Base-by-base conservation (phyloP, 2,797 vertebrate genomes). In the Alosa sapidissima region DNA sequence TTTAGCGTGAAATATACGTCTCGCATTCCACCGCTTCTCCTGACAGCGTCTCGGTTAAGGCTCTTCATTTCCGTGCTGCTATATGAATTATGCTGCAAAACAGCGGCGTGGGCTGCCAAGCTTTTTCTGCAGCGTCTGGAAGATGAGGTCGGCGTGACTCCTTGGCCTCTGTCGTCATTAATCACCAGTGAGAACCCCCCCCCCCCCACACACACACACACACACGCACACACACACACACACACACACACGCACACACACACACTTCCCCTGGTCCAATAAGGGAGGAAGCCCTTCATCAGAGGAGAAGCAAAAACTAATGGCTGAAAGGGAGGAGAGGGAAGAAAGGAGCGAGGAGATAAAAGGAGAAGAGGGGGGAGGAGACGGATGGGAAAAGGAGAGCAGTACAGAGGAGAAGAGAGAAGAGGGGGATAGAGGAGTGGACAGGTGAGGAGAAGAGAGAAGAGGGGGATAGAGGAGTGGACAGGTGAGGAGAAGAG, bases 161-260 rank as follows among this genome's bases (percentile, higher is more conserved):
- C 90, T 85, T 85, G 82, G 84, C 87, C 87, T 81, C 82, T 21
- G 87, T 87, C 83, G 84, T 92, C 92, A 92, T 95, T 93, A 94
- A 94, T 95, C 94, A 93, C 86, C 86, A 52, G 90, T 91, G 87
- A 90, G 85, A 91, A 91, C 87, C 91, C 90, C 85, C 91, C 52
- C 90, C 90, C 90, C 91, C 89, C 3, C 52, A 2, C n/a, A n/a
- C n/a, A n/a, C n/a, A n/a, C n/a, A n/a, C n/a, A n/a, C n/a, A n/a
- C n/a, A n/a, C n/a, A n/a, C n/a, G n/a, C 52, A 2, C 52, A 54
- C 52, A 49, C 48, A 6, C 48, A 49, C 9, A 9, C 49, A 51
- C 49, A 11, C 49, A 51, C 54, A 21, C 54, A 51, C 54, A 55
- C 54, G 3, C 49, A 11, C 49, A 7, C 10, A 16, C 19, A 19